phyloP scores from a whole-genome alignment of 2,797 vertebrate genomes.

The Darevskia mixta region DNA sequence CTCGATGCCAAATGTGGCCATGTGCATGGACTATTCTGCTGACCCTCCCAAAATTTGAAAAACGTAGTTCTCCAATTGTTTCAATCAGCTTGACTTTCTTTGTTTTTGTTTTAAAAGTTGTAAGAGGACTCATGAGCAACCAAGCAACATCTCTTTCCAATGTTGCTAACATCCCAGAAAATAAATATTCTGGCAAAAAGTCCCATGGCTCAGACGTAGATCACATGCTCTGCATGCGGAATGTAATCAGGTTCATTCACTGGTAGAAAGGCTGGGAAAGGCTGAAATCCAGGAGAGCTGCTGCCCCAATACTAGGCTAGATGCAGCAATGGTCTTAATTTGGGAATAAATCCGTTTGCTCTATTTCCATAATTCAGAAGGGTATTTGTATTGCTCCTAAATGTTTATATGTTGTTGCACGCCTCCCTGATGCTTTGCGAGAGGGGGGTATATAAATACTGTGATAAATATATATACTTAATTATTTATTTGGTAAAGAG shows the following conservation, averaged over 20 bases:
- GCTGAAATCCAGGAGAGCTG: not conserved
- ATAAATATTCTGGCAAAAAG: not conserved
- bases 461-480: too few species aligned
- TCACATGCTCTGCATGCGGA: not conserved
- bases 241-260: not conserved
- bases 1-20: not conserved
- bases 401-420: too few species aligned
- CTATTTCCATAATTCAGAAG: constrained; percentile 21
- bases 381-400: not conserved
- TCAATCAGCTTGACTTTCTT: not conserved
- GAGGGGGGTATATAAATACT: too few species aligned
- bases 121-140: not conserved
- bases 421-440: too few species aligned
- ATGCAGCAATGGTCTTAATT: not conserved
- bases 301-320: not conserved
- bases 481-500: not conserved
- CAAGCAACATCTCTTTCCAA: not conserved
- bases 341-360: too few species aligned
- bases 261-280: not conserved
- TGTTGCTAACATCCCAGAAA: constrained; percentile 6
- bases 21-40: not conserved
- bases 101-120: not conserved
- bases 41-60: not conserved
- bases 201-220: not conserved
- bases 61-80: not conserved